These are phyloP conservation scores for Chromobotia macracanthus DNA, from an alignment of 2,797 vertebrate species.

Conservation along the genomic window DNA sequence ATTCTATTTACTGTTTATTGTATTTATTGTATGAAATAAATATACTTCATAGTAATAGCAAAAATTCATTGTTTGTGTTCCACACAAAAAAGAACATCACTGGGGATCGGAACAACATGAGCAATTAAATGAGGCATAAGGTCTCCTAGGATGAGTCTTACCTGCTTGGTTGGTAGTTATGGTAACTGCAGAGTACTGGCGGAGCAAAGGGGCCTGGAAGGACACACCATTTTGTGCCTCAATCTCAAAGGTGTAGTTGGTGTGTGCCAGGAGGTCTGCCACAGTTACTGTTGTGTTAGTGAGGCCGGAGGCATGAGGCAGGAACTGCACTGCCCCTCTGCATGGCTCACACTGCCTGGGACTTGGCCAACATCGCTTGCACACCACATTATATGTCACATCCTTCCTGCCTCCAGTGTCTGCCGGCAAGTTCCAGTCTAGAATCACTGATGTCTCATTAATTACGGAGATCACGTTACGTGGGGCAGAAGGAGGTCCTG, in stretches of 20 bases:
- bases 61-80: too few species aligned
- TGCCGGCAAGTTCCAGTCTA: constrained; percentile 97
- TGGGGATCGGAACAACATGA: too few species aligned
- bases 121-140: background rate
- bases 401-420: constrained; percentile 92
- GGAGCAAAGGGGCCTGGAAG: constrained; percentile 76
- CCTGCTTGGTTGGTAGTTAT: constrained; percentile 99
- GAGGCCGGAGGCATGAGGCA: constrained; percentile 87
- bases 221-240: constrained; percentile 93
- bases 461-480: constrained; percentile 98
- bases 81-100: too few species aligned
- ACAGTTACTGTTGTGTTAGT: constrained; percentile 94
- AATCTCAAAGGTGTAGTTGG: constrained; percentile 98
- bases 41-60: too few species aligned
- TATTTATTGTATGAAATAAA: too few species aligned
- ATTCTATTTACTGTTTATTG: too few species aligned
- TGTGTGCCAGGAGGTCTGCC: constrained; percentile 93
- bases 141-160: constrained; percentile 69
- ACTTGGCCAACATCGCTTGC: constrained; percentile 85
- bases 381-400: constrained; percentile 90
- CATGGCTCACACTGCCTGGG: constrained; percentile 85
- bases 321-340: constrained; percentile 86
- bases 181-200: constrained; percentile 91
- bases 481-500: constrained; percentile 92
- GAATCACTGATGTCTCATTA: constrained; percentile 97